These are phyloP conservation scores for Aplocera efformata DNA, from an alignment of 2,888 invertebrate genomes.

Conservation along the genomic window DNA sequence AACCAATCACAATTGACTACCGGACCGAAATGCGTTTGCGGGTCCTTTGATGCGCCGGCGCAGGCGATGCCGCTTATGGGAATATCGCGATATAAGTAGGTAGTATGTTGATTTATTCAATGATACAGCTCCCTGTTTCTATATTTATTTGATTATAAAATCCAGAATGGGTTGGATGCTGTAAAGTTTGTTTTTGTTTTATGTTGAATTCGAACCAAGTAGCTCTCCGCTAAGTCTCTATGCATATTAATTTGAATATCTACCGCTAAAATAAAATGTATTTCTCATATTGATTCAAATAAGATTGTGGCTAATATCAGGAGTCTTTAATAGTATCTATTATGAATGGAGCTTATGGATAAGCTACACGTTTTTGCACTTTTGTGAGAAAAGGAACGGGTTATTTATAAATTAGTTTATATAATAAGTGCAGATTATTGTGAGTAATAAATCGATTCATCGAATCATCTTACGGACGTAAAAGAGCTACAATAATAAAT, in stretches of 20 bases:
- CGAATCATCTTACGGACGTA: conserved; percentile 1
- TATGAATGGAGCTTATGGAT: conserved; percentile 1
- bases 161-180: not conserved
- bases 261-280: not conserved
- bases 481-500: no score
- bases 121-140: conserved; percentile 4
- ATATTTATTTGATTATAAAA: not conserved
- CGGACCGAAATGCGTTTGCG: conserved; percentile 47
- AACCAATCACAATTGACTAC: conserved; percentile 63
- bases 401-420: conserved; percentile 7
- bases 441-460: conserved; percentile 7
- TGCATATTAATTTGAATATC: no score
- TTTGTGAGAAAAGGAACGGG: conserved; percentile 10
- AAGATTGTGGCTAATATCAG: not conserved
- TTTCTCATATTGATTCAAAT: not conserved
- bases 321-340: not conserved
- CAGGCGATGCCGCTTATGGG: conserved; percentile 15
- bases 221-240: no score
- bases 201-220: no score
- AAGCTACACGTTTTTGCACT: conserved; percentile 15
- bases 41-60: conserved; percentile 54
- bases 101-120: conserved; percentile 7
- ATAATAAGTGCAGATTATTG: not conserved
- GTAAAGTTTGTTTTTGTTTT: not conserved
- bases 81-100: conserved; percentile 9